phyloP scores from a whole-genome alignment of 2,888 invertebrate species.

The Exephanes ischioxanthus region DNA sequence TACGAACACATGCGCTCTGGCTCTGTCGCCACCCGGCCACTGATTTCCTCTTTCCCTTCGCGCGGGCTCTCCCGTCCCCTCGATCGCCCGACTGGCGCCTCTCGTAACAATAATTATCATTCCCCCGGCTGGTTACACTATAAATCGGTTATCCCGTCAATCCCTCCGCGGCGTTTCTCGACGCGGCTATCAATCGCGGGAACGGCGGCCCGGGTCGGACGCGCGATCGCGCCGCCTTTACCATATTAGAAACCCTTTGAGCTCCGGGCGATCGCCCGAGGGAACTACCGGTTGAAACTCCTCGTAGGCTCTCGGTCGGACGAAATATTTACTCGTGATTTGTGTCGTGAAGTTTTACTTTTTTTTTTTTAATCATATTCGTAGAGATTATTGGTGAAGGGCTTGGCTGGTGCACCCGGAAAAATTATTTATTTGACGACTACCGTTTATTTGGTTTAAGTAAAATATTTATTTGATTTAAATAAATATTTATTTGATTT shows the following conservation, averaged over 20 bases:
- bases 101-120: conserved; percentile 80
- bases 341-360: neutral
- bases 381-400: neutral
- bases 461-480: too few species aligned
- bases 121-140: conserved; percentile 65
- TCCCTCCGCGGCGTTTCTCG: conserved; percentile 28
- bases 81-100: conserved; percentile 77
- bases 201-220: conserved; percentile 1
- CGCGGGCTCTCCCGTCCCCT: conserved; percentile 1
- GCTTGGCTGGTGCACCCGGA: neutral
- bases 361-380: neutral
- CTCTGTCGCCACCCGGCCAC: neutral
- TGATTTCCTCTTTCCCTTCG: neutral
- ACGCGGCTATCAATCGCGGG: conserved; percentile 49
- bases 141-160: conserved; percentile 48
- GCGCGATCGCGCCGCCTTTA: conserved; percentile 48
- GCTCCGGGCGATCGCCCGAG: neutral
- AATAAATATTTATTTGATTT: too few species aligned
- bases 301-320: neutral
- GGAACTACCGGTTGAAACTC: neutral
- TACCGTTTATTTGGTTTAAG: too few species aligned
- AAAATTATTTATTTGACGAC: too few species aligned
- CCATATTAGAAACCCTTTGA: conserved; percentile 33
- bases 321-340: neutral
- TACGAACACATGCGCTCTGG: neutral